A percentile compares a stretch with the other conserved stretches of the same genome.
These are phyloP conservation scores for Pipistrellus nathusii DNA, from an alignment of 2,797 vertebrate genomes.

Conservation along the genomic window DNA sequence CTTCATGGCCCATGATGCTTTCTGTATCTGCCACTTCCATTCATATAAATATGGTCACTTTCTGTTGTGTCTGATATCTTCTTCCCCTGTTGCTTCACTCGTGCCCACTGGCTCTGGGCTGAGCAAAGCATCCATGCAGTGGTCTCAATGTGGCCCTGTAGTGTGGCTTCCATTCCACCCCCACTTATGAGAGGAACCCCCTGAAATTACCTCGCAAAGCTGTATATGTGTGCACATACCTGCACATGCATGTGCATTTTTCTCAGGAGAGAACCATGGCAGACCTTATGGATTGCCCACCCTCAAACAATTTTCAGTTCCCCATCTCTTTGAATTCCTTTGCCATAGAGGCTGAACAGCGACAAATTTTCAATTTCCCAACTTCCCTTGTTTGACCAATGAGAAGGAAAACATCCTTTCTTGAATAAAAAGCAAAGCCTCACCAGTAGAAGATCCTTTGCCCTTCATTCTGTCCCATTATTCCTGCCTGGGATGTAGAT, in stretches of 20 bases:
- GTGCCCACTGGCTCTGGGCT: not conserved
- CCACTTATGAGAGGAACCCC: not conserved
- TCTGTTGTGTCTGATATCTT: not conserved
- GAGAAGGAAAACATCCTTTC: not conserved
- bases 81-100: not conserved
- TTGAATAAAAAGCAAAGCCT: not conserved
- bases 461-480: not conserved
- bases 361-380: not conserved
- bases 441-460: not conserved
- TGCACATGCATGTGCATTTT: not conserved
- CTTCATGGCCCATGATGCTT: not conserved
- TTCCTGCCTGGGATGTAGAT: not conserved
- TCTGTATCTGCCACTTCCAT: not conserved
- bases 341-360: not conserved
- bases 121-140: not conserved
- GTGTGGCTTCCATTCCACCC: fast-evolving
- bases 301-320: not conserved
- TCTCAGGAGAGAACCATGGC: not conserved
- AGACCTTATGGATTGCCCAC: not conserved
- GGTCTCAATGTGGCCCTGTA: not conserved
- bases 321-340: not conserved
- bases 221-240: not conserved
- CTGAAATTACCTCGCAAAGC: not conserved
- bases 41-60: not conserved
- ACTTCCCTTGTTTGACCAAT: not conserved